These are phyloP conservation scores for Zophobas atratus DNA, from an alignment of 1,140 invertebrate genomes.

Conservation along the genomic window DNA sequence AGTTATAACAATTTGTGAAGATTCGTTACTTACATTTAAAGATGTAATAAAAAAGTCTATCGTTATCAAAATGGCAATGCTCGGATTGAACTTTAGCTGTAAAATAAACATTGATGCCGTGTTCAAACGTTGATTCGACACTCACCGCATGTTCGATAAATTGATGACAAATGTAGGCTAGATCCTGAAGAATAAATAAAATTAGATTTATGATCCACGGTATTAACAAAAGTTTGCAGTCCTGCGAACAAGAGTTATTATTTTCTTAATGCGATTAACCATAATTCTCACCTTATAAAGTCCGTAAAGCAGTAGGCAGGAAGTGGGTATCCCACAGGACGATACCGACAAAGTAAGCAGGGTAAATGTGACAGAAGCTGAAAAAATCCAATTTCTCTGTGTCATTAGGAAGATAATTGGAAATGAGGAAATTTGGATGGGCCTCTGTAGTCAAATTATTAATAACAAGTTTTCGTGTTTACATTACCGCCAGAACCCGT, in stretches of 20 bases:
- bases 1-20: background rate
- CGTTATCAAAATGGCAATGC: slow-evolving; percentile 76
- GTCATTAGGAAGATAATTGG: background rate
- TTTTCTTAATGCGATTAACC: slow-evolving; percentile 6
- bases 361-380: slow-evolving; percentile 71
- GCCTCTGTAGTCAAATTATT: background rate
- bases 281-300: slow-evolving; percentile 69
- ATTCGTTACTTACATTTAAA: slow-evolving; percentile 74
- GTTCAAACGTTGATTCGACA: slow-evolving; percentile 19
- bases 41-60: slow-evolving; percentile 77
- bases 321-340: slow-evolving; percentile 69
- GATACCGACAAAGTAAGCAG: slow-evolving; percentile 69
- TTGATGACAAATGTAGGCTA: slow-evolving; percentile 57
- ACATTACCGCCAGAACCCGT: slow-evolving; percentile 43
- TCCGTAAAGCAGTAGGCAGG: slow-evolving; percentile 70
- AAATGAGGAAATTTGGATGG: background rate
- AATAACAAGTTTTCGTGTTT: slow-evolving; percentile 26
- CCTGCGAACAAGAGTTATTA: slow-evolving; percentile 49
- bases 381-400: slow-evolving; percentile 56
- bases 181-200: slow-evolving; percentile 57
- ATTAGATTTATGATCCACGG: slow-evolving; percentile 61
- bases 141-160: slow-evolving; percentile 60
- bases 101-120: slow-evolving; percentile 65
- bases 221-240: slow-evolving; percentile 58
- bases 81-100: slow-evolving; percentile 75